A percentile compares a stretch with the other conserved stretches of the same genome.
These are phyloP conservation scores for Xanthia icteritia DNA, from an alignment of 2,888 invertebrate genomes.

Conservation along the genomic window DNA sequence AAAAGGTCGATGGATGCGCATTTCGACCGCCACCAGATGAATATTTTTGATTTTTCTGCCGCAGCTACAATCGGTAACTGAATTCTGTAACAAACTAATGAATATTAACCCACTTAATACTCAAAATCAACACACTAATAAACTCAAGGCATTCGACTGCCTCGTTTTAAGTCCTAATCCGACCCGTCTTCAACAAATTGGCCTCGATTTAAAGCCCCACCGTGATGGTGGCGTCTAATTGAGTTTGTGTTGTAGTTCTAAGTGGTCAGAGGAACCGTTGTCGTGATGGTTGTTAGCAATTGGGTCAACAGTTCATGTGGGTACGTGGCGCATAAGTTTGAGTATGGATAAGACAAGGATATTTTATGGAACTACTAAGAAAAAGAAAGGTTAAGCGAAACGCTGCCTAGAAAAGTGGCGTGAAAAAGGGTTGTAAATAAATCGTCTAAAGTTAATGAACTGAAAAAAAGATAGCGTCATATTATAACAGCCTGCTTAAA, in stretches of 20 bases:
- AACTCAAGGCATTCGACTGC: not conserved
- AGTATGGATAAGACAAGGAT: conserved; percentile 33
- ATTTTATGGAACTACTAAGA: not conserved
- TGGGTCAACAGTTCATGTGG: conserved; percentile 65
- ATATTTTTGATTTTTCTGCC: too few species aligned
- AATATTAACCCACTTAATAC: not conserved
- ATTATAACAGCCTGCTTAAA: too few species aligned
- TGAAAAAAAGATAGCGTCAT: too few species aligned
- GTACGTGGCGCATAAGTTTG: conserved; percentile 5
- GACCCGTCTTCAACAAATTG: conserved; percentile 42
- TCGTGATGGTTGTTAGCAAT: conserved; percentile 60
- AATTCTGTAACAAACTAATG: not conserved
- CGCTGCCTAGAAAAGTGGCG: not conserved
- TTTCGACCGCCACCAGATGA: too few species aligned
- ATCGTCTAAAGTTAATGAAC: not conserved
- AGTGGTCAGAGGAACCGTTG: conserved; percentile 65
- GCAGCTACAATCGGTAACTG: not conserved
- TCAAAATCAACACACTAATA: conserved; percentile 11
- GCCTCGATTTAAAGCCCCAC: conserved; percentile 41
- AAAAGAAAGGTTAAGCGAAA: not conserved
- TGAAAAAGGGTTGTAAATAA: not conserved
- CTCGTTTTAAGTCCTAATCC: conserved; percentile 31
- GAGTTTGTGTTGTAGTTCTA: conserved; percentile 68
- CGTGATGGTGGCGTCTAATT: conserved; percentile 64
- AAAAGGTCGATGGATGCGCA: too few species aligned